Evolutionary conservation across 2,797 vertebrate species (phyloP), one percentile per base, ranked within the genome.

Genomic region (Acrossocheilus wenchowensis): DNA sequence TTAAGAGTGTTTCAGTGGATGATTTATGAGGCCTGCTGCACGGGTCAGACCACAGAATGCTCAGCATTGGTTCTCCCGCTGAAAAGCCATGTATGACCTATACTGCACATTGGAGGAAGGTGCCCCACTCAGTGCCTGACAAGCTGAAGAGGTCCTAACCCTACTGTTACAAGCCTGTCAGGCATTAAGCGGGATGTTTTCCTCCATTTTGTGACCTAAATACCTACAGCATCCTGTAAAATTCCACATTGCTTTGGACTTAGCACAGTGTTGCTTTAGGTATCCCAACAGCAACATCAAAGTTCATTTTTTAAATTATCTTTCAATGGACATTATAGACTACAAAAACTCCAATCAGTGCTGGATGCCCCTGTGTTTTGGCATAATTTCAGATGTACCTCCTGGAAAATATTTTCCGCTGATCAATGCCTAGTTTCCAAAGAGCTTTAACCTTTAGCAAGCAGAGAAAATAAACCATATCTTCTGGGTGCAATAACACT

Each of bases 401-500:
- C 71, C 41, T 83, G 52, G 36, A 83, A 43, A 82, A 52, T 21
- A 19, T 75, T 34, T 60, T 62, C 43, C 26, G 12, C 34, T 52
- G 23, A 41, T 73, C 54, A 50, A 34, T 6, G 10, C 12, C 8
- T 39, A 57, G 57, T 26, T 87, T 87, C 43, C 30, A 57, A 43
- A 83, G 60, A 83, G 36, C 30, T n/a, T 12, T 73, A 50, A 86
- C 60, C 73, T 81, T 88, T 82, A 80, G n/a, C 73, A 30, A 10
- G 50, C 68, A 62, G 64, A 36, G 2, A 57, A 86, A 68, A 85
- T 78, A 72, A 86, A 86, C 45, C 57, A 68, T 30, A 86, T 89
- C 79, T 74, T 57, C 7, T 43, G 78, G n/a, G 43, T 26, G 57
- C 41, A 69, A 84, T 87, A 87, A 75, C 57, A 45, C 6, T 54